Conservation (phyloP, 2,888 invertebrate genomes). For the Elegia similella region DNA sequence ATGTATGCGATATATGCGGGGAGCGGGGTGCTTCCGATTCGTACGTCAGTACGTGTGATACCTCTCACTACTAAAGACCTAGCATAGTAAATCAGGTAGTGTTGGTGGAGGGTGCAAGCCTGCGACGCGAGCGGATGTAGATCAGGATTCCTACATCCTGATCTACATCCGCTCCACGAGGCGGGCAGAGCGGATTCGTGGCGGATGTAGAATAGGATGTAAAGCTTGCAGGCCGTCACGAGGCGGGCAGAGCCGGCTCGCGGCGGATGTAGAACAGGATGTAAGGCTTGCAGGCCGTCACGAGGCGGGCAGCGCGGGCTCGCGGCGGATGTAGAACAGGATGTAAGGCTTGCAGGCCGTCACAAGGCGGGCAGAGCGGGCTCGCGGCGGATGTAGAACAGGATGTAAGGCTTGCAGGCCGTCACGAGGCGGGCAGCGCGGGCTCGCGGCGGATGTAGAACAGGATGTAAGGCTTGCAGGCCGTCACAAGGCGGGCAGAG, state of each 20-base stretch:
- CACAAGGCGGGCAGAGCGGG: constrained; percentile 56
- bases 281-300: constrained; percentile 48
- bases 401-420: no score
- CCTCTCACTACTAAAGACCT: no score
- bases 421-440: constrained; percentile 68
- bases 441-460: not conserved
- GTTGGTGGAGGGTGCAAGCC: no score
- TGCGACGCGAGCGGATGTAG: no score
- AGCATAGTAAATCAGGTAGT: no score
- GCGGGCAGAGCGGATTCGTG: not conserved
- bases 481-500: constrained; percentile 66
- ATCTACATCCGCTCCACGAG: no score
- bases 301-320: constrained; percentile 43
- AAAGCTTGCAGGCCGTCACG: constrained; percentile 81
- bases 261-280: not conserved
- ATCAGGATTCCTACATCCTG: no score
- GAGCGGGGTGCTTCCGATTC: no score
- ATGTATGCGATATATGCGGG: no score
- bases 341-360: constrained; percentile 36
- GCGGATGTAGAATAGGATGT: no score
- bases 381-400: not conserved
- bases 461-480: no score
- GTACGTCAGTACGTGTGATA: no score
- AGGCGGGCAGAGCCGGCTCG: not conserved
- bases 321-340: not conserved